Percentiles rank a stretch among this genome's conserved stretches.
Evolutionary conservation across 2,888 invertebrate species (phyloP).

Genomic region (Furcula furcula): DNA sequence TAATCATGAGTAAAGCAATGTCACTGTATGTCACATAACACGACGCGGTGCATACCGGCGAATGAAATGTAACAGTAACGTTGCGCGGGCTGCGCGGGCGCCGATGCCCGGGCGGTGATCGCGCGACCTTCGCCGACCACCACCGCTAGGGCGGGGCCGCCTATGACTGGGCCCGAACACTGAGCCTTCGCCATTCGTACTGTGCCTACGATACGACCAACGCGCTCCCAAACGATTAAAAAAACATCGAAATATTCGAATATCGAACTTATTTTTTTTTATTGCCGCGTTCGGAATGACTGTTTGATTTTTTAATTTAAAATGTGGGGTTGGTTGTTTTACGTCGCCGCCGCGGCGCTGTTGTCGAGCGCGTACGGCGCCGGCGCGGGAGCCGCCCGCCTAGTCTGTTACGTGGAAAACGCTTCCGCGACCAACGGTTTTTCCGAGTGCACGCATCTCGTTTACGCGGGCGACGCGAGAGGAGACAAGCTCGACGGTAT

Average conservation of each 20-base stretch:
- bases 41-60: slow-evolving; percentile 19
- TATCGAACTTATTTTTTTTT: slow-evolving; percentile 26
- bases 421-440: slow-evolving; percentile 49
- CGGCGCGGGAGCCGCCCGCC: slow-evolving; percentile 72
- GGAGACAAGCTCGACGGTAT: slow-evolving; percentile 66
- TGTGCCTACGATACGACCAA: slow-evolving; percentile 60
- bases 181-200: slow-evolving; percentile 59
- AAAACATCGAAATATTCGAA: slow-evolving; percentile 9
- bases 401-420: slow-evolving; percentile 70
- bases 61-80: slow-evolving; percentile 37
- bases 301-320: slow-evolving; percentile 46
- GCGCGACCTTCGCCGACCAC: slow-evolving; percentile 57
- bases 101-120: slow-evolving; percentile 48
- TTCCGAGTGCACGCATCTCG: slow-evolving; percentile 77
- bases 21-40: slow-evolving; percentile 14
- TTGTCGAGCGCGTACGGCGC: slow-evolving; percentile 47
- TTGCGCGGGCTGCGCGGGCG: slow-evolving; percentile 20
- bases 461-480: slow-evolving; percentile 68
- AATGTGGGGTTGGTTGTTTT: slow-evolving; percentile 69
- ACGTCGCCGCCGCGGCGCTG: slow-evolving; percentile 52
- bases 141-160: slow-evolving; percentile 67
- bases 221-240: slow-evolving; percentile 48
- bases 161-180: slow-evolving; percentile 53
- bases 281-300: slow-evolving; percentile 53
- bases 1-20: slow-evolving; percentile 17